phyloP scores from a whole-genome alignment of 2,113 vertebrate genomes.

The Azemiops feae region DNA sequence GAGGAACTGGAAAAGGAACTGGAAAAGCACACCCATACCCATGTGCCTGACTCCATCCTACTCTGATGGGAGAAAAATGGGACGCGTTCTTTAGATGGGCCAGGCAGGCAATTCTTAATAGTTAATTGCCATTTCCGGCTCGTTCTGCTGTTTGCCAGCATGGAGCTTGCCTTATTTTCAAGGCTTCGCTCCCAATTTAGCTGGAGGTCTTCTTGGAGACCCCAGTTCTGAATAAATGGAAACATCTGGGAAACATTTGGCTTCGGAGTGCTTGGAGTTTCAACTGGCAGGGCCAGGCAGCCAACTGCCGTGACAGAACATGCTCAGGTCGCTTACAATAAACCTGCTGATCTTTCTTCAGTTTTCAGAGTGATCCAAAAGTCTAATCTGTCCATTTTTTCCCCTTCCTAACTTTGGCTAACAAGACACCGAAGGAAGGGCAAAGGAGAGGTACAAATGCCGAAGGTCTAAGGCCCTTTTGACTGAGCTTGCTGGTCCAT shows the following conservation, averaged over 20 bases:
- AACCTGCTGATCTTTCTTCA: background rate
- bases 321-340: background rate
- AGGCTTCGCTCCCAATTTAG: background rate
- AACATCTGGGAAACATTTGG: background rate
- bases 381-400: background rate
- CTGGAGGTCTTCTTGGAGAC: background rate
- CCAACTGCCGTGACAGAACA: background rate
- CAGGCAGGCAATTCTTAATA: slow-evolving; percentile 29
- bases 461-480: no score
- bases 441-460: background rate
- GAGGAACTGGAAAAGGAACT: background rate
- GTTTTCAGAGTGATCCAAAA: background rate
- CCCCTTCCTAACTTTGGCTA: background rate
- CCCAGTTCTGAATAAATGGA: background rate
- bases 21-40: background rate
- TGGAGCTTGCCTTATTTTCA: background rate
- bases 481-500: no score
- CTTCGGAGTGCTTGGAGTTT: background rate
- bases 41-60: background rate
- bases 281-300: background rate
- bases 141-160: background rate
- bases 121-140: slow-evolving; percentile 21
- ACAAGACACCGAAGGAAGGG: background rate
- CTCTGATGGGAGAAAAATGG: slow-evolving; percentile 20
- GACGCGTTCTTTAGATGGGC: background rate